Conservation (phyloP, 2,888 invertebrate species). For the Euplagia quadripunctaria region DNA sequence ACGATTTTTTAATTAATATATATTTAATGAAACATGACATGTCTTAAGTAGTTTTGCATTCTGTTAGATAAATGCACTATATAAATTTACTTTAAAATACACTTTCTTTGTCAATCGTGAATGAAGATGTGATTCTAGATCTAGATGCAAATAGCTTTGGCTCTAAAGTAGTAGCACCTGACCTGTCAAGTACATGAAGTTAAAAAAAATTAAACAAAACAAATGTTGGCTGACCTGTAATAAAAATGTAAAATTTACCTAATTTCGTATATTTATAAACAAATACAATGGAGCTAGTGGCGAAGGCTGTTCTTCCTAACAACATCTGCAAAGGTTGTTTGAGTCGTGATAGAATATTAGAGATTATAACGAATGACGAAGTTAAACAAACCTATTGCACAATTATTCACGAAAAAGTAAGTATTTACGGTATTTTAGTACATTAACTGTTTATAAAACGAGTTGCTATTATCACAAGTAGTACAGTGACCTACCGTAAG, state of each 20-base stretch:
- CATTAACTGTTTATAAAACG: background rate
- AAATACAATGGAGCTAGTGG: slow-evolving; percentile 10
- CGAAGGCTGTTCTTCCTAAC: background rate
- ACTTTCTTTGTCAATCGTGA: too few relatives aligned
- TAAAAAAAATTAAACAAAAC: slow-evolving; percentile 8
- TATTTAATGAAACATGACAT: too few relatives aligned
- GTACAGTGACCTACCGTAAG: background rate
- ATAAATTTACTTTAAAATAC: too few relatives aligned
- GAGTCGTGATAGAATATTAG: slow-evolving; percentile 14
- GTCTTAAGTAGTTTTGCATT: too few relatives aligned
- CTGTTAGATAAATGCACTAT: too few relatives aligned
- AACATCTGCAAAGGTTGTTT: slow-evolving; percentile 19
- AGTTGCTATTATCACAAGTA: background rate
- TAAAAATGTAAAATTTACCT: slow-evolving; percentile 1
- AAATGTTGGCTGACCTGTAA: background rate
- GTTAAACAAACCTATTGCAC: slow-evolving; percentile 9
- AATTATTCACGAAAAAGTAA: slow-evolving; percentile 16
- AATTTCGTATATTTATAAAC: background rate
- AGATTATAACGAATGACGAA: slow-evolving; percentile 7
- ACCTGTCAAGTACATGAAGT: background rate
- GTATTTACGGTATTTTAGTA: background rate
- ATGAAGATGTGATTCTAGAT: too few relatives aligned
- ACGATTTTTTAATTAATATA: too few relatives aligned
- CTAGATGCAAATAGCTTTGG: background rate
- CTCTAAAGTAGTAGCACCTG: background rate